These are phyloP conservation scores for Melanophora roralis DNA, from an alignment of 2,888 invertebrate genomes.

Conservation along the genomic window DNA sequence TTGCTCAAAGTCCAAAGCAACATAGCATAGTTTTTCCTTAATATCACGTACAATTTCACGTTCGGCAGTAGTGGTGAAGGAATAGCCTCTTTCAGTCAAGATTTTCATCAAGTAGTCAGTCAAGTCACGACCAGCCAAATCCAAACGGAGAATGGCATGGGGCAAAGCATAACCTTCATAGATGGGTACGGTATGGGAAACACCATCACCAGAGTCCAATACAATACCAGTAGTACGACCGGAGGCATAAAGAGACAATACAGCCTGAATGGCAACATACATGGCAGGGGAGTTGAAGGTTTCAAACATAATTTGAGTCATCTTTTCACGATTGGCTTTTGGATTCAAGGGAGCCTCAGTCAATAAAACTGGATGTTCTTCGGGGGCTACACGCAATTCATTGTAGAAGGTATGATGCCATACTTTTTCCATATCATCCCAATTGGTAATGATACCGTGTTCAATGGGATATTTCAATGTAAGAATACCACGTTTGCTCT, in stretches of 20 bases:
- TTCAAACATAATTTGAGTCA: conserved; percentile 96
- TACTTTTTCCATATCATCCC: conserved; percentile 99
- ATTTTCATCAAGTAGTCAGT: conserved; percentile 97
- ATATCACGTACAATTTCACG: conserved; percentile 96
- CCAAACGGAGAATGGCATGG: conserved; percentile 94
- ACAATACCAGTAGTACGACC: conserved; percentile 98
- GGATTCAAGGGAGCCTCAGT: conserved; percentile 94
- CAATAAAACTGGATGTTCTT: conserved; percentile 91
- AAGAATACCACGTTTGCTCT: conserved; percentile 97
- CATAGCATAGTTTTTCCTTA: conserved; percentile 95
- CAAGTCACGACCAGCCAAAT: conserved; percentile 94
- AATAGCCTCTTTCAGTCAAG: conserved; percentile 93
- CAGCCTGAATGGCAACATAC: conserved; percentile 97
- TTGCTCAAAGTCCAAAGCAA: conserved; percentile 93
- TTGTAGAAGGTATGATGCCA: conserved; percentile 99
- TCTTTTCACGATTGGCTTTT: conserved; percentile 93
- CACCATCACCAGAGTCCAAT: conserved; percentile 96
- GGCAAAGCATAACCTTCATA: conserved; percentile 96
- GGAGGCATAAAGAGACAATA: conserved; percentile 94
- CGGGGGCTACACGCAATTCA: conserved; percentile 96
- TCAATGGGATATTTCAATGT: conserved; percentile 98
- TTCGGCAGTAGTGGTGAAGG: conserved; percentile 94
- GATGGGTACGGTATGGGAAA: conserved; percentile 96
- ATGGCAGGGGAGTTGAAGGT: conserved; percentile 95
- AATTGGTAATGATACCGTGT: conserved; percentile 98